Evolutionary conservation across 2,888 invertebrate genomes (phyloP), one percentile per base, ranked within the genome.

Genomic region (Oligia fasciuncula): DNA sequence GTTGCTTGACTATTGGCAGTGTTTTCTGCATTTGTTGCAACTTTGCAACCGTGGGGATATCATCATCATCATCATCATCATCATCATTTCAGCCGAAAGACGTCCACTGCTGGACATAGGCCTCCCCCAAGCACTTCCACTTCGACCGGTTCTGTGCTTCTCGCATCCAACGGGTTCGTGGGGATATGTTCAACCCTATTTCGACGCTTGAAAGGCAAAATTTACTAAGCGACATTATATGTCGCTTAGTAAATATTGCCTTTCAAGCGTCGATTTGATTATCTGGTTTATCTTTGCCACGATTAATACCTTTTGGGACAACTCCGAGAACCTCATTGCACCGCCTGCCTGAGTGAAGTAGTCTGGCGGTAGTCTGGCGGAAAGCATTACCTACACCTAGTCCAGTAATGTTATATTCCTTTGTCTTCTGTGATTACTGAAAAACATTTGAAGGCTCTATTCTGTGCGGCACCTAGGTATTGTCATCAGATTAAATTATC

Each of bases 341-440:
- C 8, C 49, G 49, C 29, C 8, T 35, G 9, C 17, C 5, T 40
- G 35, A 13, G 4, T 71, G 4, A 17, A 69, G 51, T 23, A 40
- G 49, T 29, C 40, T 57, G 23, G 29, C 14, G 13, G 51, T 23
- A 40, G 49, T 29, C 40, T 57, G 23, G 29, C 14, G 13, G 6
- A 17, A 35, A 35, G 35, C 35, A 35, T 35, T 35, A n/a, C n/a
- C n/a, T n/a, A 35, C 4, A 35, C 35, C 35, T 35, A 19, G 43
- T 43, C 8, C 40, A 29, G 40, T 54, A 11, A 72, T 65, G 11
- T 72, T 57, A 49, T 76, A 68, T 68, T 35, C 23, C 14, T 54
- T 76, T 40, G 2, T 29, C 23, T 51, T 73, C 13, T 80, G 57
- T 46, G 75, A 51, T 62, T 73, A 51, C 51, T 14, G 43, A 74